phyloP scores from a whole-genome alignment of 2,797 vertebrate species.

The Pipistrellus nathusii region DNA sequence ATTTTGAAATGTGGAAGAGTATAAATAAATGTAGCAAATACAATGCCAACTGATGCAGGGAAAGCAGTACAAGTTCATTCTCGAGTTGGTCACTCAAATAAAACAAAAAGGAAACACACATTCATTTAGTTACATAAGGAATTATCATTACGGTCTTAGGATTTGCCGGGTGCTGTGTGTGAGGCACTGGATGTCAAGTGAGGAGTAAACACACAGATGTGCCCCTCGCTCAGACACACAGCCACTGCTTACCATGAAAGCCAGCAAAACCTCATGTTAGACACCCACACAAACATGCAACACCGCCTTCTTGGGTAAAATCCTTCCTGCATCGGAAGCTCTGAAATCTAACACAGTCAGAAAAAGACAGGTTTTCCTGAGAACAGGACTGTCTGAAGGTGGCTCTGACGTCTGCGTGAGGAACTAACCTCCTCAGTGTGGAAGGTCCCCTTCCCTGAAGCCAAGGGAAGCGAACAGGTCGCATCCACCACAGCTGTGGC shows the following conservation, averaged over 20 bases:
- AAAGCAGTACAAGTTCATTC: slow-evolving; percentile 33
- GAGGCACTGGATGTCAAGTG: neutral
- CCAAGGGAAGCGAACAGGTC: neutral
- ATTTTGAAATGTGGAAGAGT: slow-evolving; percentile 19
- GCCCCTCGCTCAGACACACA: neutral
- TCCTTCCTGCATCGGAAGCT: neutral
- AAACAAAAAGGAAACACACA: neutral
- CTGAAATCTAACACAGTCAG: slow-evolving; percentile 24
- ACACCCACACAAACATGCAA: slow-evolving; percentile 10
- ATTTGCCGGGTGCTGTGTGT: neutral
- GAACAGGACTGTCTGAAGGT: neutral
- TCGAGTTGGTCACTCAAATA: slow-evolving; percentile 25
- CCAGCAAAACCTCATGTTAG: slow-evolving; percentile 8
- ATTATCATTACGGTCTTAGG: neutral
- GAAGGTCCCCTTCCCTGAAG: neutral
- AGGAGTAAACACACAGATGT: neutral
- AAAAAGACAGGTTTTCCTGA: slow-evolving; percentile 16
- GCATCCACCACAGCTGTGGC: neutral
- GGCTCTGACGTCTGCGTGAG: neutral
- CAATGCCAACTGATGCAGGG: neutral
- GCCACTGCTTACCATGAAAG: neutral
- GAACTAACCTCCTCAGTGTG: neutral
- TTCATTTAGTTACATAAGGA: neutral
- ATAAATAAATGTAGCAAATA: slow-evolving; percentile 36
- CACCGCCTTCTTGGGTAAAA: neutral